Conservation (phyloP, 2,113 vertebrate species). For the Girardinichthys multiradiatus region DNA sequence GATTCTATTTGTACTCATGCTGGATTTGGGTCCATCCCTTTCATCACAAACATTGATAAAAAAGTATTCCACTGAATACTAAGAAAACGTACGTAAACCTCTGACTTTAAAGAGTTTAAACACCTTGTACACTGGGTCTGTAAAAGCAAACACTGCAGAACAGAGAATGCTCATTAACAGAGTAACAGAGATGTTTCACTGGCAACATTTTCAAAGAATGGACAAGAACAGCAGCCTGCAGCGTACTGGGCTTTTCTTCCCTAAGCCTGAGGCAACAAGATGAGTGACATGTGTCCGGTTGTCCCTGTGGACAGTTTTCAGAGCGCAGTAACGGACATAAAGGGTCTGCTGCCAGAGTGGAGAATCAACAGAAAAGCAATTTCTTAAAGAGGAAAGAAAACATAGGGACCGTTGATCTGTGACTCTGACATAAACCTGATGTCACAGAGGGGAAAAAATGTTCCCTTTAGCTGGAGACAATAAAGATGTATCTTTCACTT, state of each 20-base stretch:
- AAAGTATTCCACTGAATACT: too few species aligned
- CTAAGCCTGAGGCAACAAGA: constrained; percentile 15
- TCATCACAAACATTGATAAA: too few species aligned
- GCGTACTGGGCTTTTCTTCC: neutral
- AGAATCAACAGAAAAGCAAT: constrained; percentile 33
- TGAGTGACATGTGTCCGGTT: constrained; percentile 20
- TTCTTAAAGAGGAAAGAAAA: constrained; percentile 7
- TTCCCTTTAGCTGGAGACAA: neutral
- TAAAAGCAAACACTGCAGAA: neutral
- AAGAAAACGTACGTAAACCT: too few species aligned
- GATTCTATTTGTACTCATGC: too few species aligned
- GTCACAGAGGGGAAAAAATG: neutral
- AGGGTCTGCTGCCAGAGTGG: constrained; percentile 5
- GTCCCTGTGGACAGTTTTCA: constrained; percentile 1
- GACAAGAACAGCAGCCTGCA: neutral
- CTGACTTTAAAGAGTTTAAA: too few species aligned
- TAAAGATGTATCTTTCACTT: neutral
- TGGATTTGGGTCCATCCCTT: too few species aligned
- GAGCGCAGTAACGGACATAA: constrained; percentile 12
- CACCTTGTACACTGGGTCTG: too few species aligned
- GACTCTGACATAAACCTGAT: neutral
- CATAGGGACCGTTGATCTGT: neutral
- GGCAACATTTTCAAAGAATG: neutral
- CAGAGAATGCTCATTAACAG: neutral
- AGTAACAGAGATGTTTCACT: constrained; percentile 17